Base-by-base conservation (phyloP, 2,888 invertebrate species). In the Drosophila anomalipes region DNA sequence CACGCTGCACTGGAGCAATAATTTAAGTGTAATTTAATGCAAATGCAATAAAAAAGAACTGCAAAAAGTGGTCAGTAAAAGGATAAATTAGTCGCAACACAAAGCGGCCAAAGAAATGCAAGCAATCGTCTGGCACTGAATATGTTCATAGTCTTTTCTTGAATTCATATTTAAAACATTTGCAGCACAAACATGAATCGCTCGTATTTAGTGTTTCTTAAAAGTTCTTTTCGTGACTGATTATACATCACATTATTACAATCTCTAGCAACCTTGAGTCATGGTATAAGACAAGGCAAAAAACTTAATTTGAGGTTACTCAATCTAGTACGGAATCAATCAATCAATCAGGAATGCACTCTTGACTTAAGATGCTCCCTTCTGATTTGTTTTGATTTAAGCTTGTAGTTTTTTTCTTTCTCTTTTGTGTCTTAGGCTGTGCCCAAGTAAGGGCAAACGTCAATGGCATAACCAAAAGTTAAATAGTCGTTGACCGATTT, bases 21-120 rank as follows among this genome's bases (percentile, higher is more conserved):
- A 77, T 65, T 84, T 75, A 16, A 22, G 70, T 67, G 78, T 74
- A 86, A 86, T 86, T 86, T 86, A 77, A 81, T 76, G 64, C 57
- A 51, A 68, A 47, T n/a, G 51, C 68, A 65, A 74, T 60, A 83
- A 26, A 26, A 85, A 76, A 61, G n/a, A 59, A 37, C 52, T 79
- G 58, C 64, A 79, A 74, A 44, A 72, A 69, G 56, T 52, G 66
- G 16, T 41, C n/a, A 30, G 28, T 9, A 39, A 47, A 54, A 59
- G 41, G 12, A 9, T 26, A n/a, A 16, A 57, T 44, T 53, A 47
- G 73, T 54, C 61, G 60, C 63, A 63, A 14, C 74, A 53, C 39
- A 72, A 73, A 60, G 81, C 66, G 26, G 10, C 44, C 59, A 63
- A 22, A 57, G 47, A 47, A 62, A 41, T 41, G 61, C 47, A 26